A percentile compares a stretch with the other conserved stretches of the same genome.
phyloP scores from a whole-genome alignment of 2,888 invertebrate species.

The Andrena marginata region DNA sequence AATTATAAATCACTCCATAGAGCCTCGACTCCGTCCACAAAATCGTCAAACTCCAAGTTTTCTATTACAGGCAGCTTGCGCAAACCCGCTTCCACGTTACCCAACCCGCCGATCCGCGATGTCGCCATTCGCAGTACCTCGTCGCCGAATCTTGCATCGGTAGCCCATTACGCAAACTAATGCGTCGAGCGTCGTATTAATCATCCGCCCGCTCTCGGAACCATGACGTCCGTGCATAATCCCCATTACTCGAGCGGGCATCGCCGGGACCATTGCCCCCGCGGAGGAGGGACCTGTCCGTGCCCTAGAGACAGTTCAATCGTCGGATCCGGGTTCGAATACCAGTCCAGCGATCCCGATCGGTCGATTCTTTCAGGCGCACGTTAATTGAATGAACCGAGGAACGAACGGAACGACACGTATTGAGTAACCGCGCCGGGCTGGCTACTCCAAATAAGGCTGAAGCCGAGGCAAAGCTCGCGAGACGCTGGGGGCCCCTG shows the following conservation, averaged over 20 bases:
- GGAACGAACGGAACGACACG: constrained; percentile 11
- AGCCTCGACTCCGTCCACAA: not conserved
- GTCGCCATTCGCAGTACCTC: not conserved
- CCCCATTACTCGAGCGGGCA: not conserved
- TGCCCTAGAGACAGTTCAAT: constrained; percentile 10
- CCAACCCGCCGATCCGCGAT: not conserved
- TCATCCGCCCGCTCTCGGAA: not conserved
- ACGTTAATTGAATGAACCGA: constrained; percentile 22
- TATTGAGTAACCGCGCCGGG: not conserved
- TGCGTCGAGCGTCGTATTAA: not conserved
- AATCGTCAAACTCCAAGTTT: not conserved
- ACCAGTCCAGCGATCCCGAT: constrained; percentile 3
- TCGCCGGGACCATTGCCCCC: not conserved
- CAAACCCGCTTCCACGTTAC: not conserved
- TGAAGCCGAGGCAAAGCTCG: not conserved
- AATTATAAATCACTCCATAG: not conserved
- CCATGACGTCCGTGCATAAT: not conserved
- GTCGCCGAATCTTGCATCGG: not conserved
- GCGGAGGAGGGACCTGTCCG: constrained; percentile 2
- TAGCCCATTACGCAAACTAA: constrained; percentile 5
- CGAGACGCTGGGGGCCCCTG: constrained; percentile 2
- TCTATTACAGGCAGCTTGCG: not conserved
- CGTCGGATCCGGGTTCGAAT: constrained; percentile 8
- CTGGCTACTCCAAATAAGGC: constrained; percentile 9
- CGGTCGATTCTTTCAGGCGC: not conserved